phyloP scores from a whole-genome alignment of 2,888 invertebrate species.

The Lycocerus yunnanus region DNA sequence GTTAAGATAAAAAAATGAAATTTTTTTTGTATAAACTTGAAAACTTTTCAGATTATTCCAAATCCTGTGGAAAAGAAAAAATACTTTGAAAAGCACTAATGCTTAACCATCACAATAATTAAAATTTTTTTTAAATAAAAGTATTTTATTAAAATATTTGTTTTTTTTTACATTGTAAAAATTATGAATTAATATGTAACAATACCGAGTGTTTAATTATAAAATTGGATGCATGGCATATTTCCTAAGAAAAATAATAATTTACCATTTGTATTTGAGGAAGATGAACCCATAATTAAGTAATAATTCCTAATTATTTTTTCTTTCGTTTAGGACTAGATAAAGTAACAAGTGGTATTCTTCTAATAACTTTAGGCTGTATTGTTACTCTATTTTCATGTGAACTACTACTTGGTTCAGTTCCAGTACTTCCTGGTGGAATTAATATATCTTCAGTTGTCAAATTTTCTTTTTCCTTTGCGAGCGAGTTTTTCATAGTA shows the following conservation, averaged over 20 bases:
- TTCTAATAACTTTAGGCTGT: slow-evolving; percentile 63
- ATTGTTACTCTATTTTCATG: slow-evolving; percentile 13
- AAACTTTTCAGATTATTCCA: slow-evolving; percentile 74
- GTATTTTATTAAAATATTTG: background rate
- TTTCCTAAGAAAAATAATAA: background rate
- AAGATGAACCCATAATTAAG: slow-evolving; percentile 19
- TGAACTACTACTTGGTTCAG: slow-evolving; percentile 7
- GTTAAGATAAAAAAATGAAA: slow-evolving; percentile 39
- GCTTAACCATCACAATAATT: slow-evolving; percentile 30
- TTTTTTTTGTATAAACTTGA: slow-evolving; percentile 33
- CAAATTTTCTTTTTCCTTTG: background rate
- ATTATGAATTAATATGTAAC: background rate
- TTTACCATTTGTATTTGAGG: background rate
- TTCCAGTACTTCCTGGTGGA: background rate
- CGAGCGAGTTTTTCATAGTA: background rate
- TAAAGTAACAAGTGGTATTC: slow-evolving; percentile 75
- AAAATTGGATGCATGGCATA: background rate
- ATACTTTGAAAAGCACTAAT: slow-evolving; percentile 74
- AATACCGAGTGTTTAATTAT: background rate
- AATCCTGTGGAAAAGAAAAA: slow-evolving; percentile 80
- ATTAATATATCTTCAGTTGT: background rate
- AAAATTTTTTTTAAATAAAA: background rate
- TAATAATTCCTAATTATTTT: slow-evolving; percentile 10
- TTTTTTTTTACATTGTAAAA: background rate
- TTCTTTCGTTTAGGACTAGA: slow-evolving; percentile 78